Evolutionary conservation across 2,113 vertebrate genomes (phyloP).

Genomic region (Chaenogobius annularis): DNA sequence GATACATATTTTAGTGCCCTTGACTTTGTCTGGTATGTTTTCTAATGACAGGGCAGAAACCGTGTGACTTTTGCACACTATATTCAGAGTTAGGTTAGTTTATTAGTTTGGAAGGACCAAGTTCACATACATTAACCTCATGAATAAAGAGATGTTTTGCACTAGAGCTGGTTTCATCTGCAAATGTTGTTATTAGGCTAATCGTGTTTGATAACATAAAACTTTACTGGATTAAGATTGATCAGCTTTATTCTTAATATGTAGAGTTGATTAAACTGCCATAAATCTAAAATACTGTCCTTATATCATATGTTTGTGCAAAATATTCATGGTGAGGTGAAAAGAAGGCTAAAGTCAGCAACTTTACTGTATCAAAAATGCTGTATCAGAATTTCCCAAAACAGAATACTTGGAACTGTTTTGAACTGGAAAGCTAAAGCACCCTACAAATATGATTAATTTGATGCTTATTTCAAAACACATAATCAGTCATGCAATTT

Average conservation of each 20-base stretch:
- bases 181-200: too few species aligned
- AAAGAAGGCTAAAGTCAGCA: too few species aligned
- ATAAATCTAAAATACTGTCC: neutral
- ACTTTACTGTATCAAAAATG: neutral
- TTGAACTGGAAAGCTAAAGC: too few species aligned
- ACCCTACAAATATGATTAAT: too few species aligned
- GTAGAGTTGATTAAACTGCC: neutral
- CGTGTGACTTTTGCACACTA: neutral
- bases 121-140: too few species aligned
- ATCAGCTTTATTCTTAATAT: neutral
- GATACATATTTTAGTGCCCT: slow-evolving; percentile 48
- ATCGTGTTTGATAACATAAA: neutral
- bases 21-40: slow-evolving; percentile 26
- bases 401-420: too few species aligned
- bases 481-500: too few species aligned
- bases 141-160: neutral
- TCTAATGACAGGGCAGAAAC: neutral
- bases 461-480: too few species aligned
- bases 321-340: neutral
- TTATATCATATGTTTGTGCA: too few species aligned
- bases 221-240: neutral
- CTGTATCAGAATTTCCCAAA: neutral
- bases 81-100: neutral
- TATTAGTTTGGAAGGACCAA: neutral
- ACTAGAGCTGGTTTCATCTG: neutral